Percentiles rank a stretch among this genome's conserved stretches.
These are phyloP conservation scores for Potamarius usumacintae DNA, from an alignment of 2,113 vertebrate species.

Conservation along the genomic window DNA sequence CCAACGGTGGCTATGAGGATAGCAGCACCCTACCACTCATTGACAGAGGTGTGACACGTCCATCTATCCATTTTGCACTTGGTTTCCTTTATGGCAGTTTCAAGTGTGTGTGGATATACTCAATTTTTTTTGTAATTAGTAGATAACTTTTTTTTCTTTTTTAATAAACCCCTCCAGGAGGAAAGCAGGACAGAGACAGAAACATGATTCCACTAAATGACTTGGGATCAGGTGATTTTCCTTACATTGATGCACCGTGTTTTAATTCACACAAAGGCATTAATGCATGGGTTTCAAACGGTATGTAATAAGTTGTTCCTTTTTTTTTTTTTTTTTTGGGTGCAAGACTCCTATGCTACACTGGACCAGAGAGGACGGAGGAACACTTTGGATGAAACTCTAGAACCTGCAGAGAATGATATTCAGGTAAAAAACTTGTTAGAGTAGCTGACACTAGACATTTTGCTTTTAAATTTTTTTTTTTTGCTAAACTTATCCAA, in stretches of 20 bases:
- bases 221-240: conserved; percentile 83
- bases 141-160: not conserved
- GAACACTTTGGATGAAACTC: conserved; percentile 85
- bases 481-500: not conserved
- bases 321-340: not conserved
- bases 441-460: too few relatives aligned
- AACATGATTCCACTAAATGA: conserved; percentile 95
- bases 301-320: not conserved
- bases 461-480: not conserved
- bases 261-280: not conserved
- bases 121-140: not conserved
- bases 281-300: not conserved
- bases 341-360: conserved; percentile 84
- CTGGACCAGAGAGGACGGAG: conserved; percentile 86
- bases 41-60: conserved; percentile 76
- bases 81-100: not conserved
- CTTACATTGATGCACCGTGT: not conserved
- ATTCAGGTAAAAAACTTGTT: conserved; percentile 73
- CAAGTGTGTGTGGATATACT: too few relatives aligned
- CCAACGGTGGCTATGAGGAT: conserved; percentile 87
- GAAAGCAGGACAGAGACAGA: conserved; percentile 77
- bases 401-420: conserved; percentile 82
- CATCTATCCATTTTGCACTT: not conserved
- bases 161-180: conserved; percentile 68
- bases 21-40: conserved; percentile 94